Evolutionary conservation across 2,797 vertebrate genomes (phyloP), one percentile per base, ranked within the genome.

Genomic region (Rhinichthys osculus): DNA sequence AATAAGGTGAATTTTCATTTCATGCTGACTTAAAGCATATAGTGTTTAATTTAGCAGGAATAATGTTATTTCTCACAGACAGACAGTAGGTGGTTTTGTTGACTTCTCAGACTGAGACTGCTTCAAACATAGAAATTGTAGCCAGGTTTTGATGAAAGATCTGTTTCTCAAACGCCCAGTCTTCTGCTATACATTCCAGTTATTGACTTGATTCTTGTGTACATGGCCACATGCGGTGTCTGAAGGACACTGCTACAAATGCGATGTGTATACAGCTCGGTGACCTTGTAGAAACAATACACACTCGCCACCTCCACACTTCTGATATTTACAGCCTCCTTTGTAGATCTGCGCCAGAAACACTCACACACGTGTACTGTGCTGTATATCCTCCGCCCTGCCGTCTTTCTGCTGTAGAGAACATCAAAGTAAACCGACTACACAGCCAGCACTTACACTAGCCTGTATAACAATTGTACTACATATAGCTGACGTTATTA

Each of bases 251-350:
- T 73, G 85, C 85, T 77, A 67, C 69, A 80, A 85, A 74, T 72
- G 71, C 78, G 57, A 85, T 83, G 42, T 74, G 64, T 74, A 69
- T 85, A 70, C 66, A 83, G 79, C 88, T 89, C 73, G 38, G 69
- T 91, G 90, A 91, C 89, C 89, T 90, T 89, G 84, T 38, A 71
- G 77, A 88, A 85, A 84, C 86, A 81, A 87, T 85, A 88, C 73
- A 88, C 85, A 86, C 83, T 82, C 47, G 5, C 78, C 50, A 47
- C 80, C 86, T 91, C 80, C 89, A 50, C 87, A 88, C 90, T 91
- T 81, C 86, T 80, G 64, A 85, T 85, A 88, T 85, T 89, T 85
- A 87, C 88, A 67, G 78, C 80, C 77, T 74, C 81, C 78, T 40
- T 83, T 84, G 44, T 78, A 64, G 85, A 81, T 71, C 64, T 73